Evolutionary conservation across 2,888 invertebrate species (phyloP), one percentile per base, ranked within the genome.

Genomic region (Psylliodes chrysocephalus): DNA sequence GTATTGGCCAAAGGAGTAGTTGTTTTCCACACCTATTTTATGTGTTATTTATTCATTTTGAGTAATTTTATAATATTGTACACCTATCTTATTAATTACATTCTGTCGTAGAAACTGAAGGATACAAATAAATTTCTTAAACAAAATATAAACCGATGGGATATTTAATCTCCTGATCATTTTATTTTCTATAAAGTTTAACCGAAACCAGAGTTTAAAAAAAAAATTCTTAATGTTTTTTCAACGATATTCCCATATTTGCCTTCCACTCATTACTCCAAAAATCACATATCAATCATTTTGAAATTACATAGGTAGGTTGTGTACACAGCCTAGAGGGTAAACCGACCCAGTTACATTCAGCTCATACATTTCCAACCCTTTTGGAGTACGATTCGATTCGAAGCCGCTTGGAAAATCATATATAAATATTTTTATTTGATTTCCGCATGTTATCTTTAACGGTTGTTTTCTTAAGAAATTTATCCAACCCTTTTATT

Each of bases 351-450:
- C 17, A 14, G 8, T 38, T n/a, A 12, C 17, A 17, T 8, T 47
- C 33, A 33, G n/a, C 33, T 7, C 10, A 7, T 33, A 33, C 6
- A 40, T 25, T 42, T 52, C 53, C 22, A 60, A 51, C 56, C 60
- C 55, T 53, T 60, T 35, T 17, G 28, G n/a, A 25, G 30, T n/a
- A n/a, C n/a, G n/a, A n/a, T n/a, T 28, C 12, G 25, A 14, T 54
- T 54, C 51, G 25, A 22, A 7, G 40, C 52, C 51, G 33, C 18
- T 52, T 18, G 30, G 46, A 28, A 25, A 49, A 56, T 63, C 66
- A 46, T 53, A 63, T 60, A 63, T 62, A 66, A 66, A 66, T 60
- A 66, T 66, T 66, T 66, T 56, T 63, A 55, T 66, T 59, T 52
- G 60, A 66, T 66, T 66, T 66, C 63, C 66, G 63, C 63, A 61